A percentile compares a stretch with the other conserved stretches of the same genome.
These are phyloP conservation scores for Protobothrops flavoviridis DNA, from an alignment of 2,113 vertebrate genomes.

Conservation along the genomic window DNA sequence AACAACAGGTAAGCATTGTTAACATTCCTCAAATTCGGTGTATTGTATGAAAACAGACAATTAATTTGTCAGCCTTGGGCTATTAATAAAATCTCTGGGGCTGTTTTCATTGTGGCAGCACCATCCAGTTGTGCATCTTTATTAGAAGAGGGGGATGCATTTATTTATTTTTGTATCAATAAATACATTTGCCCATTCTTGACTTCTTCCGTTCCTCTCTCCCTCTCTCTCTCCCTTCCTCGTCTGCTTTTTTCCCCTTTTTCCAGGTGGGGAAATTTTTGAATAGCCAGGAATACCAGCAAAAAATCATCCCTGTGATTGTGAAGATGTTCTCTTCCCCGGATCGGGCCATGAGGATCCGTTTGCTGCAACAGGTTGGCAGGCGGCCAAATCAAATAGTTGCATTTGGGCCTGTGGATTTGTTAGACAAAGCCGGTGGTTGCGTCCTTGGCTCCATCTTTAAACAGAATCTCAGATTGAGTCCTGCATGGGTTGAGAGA, in stretches of 20 bases:
- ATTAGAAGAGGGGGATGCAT: no score
- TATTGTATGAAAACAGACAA: no score
- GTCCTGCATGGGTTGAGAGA: not conserved
- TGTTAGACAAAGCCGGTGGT: not conserved
- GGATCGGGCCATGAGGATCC: slow-evolving; percentile 90
- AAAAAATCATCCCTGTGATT: slow-evolving; percentile 89
- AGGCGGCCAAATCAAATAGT: not conserved
- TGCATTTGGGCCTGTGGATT: not conserved
- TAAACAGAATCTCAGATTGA: not conserved
- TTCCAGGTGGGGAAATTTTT: slow-evolving; percentile 87
- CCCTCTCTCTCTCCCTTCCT: no score
- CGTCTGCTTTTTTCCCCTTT: not conserved
- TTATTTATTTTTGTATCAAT: no score
- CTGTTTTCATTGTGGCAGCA: no score
- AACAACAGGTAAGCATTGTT: no score
- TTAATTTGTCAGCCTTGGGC: no score
- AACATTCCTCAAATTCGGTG: no score
- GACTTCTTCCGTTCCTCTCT: not conserved
- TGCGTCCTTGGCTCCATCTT: not conserved
- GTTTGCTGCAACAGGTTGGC: slow-evolving; percentile 85
- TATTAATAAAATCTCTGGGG: no score
- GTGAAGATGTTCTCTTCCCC: slow-evolving; percentile 96
- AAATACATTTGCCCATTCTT: no score
- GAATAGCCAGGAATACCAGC: slow-evolving; percentile 86
- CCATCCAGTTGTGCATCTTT: no score